Evolutionary conservation across 2,797 vertebrate species (phyloP).

Genomic region (Hipposideros larvatus): DNA sequence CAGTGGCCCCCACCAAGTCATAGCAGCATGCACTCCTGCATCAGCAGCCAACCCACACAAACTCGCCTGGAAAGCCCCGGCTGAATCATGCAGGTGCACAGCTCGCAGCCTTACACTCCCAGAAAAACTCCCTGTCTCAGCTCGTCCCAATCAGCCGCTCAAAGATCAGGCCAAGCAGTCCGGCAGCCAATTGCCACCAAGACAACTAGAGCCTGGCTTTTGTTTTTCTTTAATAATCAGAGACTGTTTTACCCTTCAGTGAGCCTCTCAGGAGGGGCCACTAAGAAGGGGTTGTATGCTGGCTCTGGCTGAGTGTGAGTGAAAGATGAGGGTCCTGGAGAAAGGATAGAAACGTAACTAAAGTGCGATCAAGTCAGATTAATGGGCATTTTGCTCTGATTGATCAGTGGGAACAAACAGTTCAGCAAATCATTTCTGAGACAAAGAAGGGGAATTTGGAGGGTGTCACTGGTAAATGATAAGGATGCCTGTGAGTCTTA

Average conservation of each 20-base stretch:
- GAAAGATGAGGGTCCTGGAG: not conserved
- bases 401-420: not conserved
- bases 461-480: not conserved
- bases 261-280: not conserved
- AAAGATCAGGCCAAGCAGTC: too few species aligned
- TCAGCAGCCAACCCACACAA: too few species aligned
- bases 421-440: slow-evolving; percentile 33
- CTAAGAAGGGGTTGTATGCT: not conserved
- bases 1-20: too few species aligned
- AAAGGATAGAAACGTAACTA: not conserved
- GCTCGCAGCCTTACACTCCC: too few species aligned
- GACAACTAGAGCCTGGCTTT: not conserved
- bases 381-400: not conserved
- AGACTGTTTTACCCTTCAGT: not conserved
- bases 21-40: too few species aligned
- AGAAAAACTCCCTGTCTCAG: too few species aligned
- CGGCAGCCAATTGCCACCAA: too few species aligned
- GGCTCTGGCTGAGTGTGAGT: not conserved
- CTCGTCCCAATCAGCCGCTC: too few species aligned
- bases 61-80: too few species aligned
- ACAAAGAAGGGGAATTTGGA: slow-evolving; percentile 14
- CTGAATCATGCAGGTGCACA: too few species aligned
- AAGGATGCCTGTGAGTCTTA: not conserved
- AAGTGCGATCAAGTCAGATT: not conserved
- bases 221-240: not conserved